These are phyloP conservation scores for Danaus chrysippus DNA, from an alignment of 2,888 invertebrate genomes.

Conservation along the genomic window DNA sequence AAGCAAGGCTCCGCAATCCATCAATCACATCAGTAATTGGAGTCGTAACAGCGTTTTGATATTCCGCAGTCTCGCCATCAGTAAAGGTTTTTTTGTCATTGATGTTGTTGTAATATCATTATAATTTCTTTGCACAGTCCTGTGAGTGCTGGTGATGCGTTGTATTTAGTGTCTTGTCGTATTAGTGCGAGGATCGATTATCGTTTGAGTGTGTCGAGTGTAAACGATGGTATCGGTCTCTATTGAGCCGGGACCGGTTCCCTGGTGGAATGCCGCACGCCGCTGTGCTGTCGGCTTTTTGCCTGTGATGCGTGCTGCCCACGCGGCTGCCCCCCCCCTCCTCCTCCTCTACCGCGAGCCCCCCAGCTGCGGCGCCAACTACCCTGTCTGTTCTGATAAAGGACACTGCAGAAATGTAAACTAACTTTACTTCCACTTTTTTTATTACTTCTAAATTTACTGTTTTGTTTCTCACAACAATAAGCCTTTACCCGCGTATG, in stretches of 20 bases:
- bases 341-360: constrained; percentile 41
- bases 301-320: constrained; percentile 61
- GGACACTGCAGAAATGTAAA: constrained; percentile 64
- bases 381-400: constrained; percentile 56
- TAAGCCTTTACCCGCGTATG: no score
- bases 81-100: constrained; percentile 60
- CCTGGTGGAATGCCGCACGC: constrained; percentile 69
- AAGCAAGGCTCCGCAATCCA: constrained; percentile 29
- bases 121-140: constrained; percentile 53
- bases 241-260: constrained; percentile 72
- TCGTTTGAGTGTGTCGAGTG: constrained; percentile 35
- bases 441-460: constrained; percentile 9
- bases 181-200: constrained; percentile 42
- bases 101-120: constrained; percentile 65
- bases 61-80: constrained; percentile 56
- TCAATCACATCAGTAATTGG: constrained; percentile 41
- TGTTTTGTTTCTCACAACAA: no score
- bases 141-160: constrained; percentile 11
- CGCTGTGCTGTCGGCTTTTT: constrained; percentile 64
- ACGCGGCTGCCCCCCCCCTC: constrained; percentile 52
- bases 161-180: constrained; percentile 37
- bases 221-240: constrained; percentile 52
- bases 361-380: constrained; percentile 47
- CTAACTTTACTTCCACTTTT: constrained; percentile 37
- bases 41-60: constrained; percentile 48